phyloP scores from a whole-genome alignment of 2,888 invertebrate genomes.

The Torymus texanus region DNA sequence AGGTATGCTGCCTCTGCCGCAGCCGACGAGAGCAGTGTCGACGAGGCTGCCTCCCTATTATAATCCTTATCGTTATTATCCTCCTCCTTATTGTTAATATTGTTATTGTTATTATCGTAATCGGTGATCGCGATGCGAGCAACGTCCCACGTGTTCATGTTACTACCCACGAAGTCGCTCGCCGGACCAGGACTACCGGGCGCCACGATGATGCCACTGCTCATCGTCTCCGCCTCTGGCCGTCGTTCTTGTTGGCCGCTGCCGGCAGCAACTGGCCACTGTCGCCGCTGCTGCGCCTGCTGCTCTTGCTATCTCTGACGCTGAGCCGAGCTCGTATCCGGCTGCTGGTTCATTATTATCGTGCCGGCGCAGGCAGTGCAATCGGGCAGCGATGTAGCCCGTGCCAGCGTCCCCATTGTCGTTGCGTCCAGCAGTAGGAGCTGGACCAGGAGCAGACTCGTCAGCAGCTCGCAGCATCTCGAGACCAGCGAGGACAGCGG shows the following conservation, averaged over 20 bases:
- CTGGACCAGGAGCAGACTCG: conserved; percentile 62
- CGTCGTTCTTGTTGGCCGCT: no score
- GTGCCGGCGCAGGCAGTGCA: no score
- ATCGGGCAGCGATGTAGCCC: conserved; percentile 54
- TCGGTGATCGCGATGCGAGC: conserved; percentile 60
- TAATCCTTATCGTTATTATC: conserved; percentile 1
- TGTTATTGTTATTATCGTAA: conserved; percentile 23
- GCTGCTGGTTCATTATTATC: conserved; percentile 28
- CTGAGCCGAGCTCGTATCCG: conserved; percentile 18
- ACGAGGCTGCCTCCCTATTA: conserved; percentile 12
- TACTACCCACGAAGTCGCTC: conserved; percentile 70
- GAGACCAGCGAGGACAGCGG: conserved; percentile 68
- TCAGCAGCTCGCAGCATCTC: conserved; percentile 65
- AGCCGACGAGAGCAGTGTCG: conserved; percentile 23
- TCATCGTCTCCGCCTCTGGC: conserved; percentile 24
- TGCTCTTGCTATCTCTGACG: neutral
- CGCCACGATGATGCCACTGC: conserved; percentile 41
- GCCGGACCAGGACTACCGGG: conserved; percentile 70
- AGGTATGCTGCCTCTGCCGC: conserved; percentile 24
- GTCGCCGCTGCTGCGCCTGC: neutral
- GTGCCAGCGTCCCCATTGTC: conserved; percentile 58
- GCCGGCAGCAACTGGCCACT: neutral
- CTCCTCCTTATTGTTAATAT: conserved; percentile 3
- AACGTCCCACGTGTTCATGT: conserved; percentile 70
- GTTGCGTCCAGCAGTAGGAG: conserved; percentile 56